Conservation (phyloP, 2,113 vertebrate species). For the Hydrolagus affinis region DNA sequence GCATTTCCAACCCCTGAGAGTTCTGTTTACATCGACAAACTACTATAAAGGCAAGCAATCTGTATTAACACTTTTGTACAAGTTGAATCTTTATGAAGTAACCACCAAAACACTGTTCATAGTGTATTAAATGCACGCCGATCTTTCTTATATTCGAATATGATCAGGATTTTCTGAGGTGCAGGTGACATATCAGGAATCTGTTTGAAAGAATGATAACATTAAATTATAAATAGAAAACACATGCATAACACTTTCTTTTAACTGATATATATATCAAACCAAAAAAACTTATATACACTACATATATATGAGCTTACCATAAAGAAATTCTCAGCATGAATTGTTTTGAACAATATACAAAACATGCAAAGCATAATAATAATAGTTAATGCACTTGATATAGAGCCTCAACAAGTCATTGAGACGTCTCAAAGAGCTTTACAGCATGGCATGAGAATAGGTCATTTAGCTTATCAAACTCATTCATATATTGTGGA, state of each 20-base stretch:
- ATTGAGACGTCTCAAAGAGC: too few relatives aligned
- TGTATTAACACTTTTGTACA: constrained; percentile 28
- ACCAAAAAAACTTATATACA: not conserved
- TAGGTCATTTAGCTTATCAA: not conserved
- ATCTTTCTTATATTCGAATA: not conserved
- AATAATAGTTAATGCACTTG: too few relatives aligned
- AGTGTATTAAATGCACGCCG: not conserved
- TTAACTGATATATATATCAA: not conserved
- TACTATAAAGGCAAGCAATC: constrained; percentile 1
- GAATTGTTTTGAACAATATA: not conserved
- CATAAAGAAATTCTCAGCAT: not conserved
- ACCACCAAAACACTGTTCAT: constrained; percentile 18
- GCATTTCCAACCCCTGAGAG: constrained; percentile 21
- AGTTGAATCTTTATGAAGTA: constrained; percentile 15
- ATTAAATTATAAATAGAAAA: not conserved
- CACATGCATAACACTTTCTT: not conserved
- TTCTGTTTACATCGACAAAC: constrained; percentile 7
- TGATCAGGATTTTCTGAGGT: not conserved
- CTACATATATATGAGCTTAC: not conserved
- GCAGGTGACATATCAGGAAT: constrained; percentile 10
- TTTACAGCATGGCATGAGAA: not conserved
- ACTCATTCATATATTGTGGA: not conserved
- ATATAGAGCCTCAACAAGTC: too few relatives aligned
- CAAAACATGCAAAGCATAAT: not conserved
- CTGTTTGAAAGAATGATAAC: not conserved